A percentile compares a stretch with the other conserved stretches of the same genome.
Conservation (phyloP, 2,888 invertebrate genomes). For the Drosophila recens region DNA sequence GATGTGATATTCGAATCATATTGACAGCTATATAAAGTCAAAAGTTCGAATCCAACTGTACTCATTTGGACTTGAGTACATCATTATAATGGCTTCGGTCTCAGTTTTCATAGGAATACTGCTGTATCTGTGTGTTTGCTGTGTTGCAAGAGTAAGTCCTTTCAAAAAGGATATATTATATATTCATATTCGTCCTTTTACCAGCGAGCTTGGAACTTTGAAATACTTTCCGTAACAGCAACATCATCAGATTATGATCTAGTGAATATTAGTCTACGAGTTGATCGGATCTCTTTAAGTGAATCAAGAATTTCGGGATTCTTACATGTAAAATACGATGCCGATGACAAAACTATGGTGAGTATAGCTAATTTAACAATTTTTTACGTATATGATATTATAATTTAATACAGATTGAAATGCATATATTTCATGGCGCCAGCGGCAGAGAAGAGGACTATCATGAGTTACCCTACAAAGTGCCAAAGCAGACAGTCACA, state of each 20-base stretch:
- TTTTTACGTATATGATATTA: not conserved
- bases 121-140: not conserved
- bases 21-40: not conserved
- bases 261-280: not conserved
- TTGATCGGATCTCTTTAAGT: not conserved
- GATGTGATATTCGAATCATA: not conserved
- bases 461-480: not conserved
- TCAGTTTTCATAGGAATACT: not conserved
- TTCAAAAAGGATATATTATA: not conserved
- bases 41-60: not conserved
- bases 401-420: not conserved
- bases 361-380: not conserved
- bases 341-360: not conserved
- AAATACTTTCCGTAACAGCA: not conserved
- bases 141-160: not conserved
- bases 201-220: not conserved
- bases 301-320: not conserved
- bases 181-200: not conserved
- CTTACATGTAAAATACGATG: not conserved
- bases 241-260: not conserved
- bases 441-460: constrained; percentile 1
- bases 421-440: not conserved
- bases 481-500: not conserved
- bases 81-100: not conserved
- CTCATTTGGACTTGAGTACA: not conserved